Base-by-base conservation (phyloP, 2,113 vertebrate species). In the Casuarius casuarius region DNA sequence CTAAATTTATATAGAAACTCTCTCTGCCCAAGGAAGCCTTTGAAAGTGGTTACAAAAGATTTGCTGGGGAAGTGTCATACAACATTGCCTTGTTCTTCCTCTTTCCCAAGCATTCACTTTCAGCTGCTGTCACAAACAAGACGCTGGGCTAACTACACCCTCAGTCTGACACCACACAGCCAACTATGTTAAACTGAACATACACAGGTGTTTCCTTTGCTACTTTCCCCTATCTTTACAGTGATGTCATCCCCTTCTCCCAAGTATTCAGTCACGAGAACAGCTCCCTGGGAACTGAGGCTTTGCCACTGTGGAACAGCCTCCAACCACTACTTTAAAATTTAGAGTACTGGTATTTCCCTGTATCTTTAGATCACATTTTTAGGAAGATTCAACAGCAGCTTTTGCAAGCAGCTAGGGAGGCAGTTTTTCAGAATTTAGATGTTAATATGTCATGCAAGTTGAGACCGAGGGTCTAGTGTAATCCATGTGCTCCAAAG, bases 131-230 rank as follows among this genome's bases (percentile, higher is more conserved):
- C 8, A 10, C 20, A 22, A 54, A 84, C 11, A 63, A 54, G 46
- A 46, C 4, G 22, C 33, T n/a, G 48, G 33, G 28, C 33, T 76
- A 54, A 28, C 6, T 5, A 1, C 0, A 22, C 33, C 1, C n/a
- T 70, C 10, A n/a, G 28, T 23, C 19, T 25, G 12, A n/a, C 28
- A 13, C 51, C 9, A 11, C 12, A 28, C 28, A 56, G 23, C 51
- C 54, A 18, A 67, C 38, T 9, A 48, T 10, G 14, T 58, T n/a
- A 33, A n/a, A 31, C 73, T 35, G 25, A 25, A 58, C 5, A 29
- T 16, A 15, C 3, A 10, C 0, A 21, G 46, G 46, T 42, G 17
- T 48, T 48, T 67, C 28, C 51, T 78, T 46, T 54, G 46, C 17
- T 6, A 7, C n/a, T 29, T 20, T 48, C 29, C 25, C 73, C 9